Evolutionary conservation across 2,888 invertebrate species (phyloP).

Genomic region (Alentia gelatinosa): DNA sequence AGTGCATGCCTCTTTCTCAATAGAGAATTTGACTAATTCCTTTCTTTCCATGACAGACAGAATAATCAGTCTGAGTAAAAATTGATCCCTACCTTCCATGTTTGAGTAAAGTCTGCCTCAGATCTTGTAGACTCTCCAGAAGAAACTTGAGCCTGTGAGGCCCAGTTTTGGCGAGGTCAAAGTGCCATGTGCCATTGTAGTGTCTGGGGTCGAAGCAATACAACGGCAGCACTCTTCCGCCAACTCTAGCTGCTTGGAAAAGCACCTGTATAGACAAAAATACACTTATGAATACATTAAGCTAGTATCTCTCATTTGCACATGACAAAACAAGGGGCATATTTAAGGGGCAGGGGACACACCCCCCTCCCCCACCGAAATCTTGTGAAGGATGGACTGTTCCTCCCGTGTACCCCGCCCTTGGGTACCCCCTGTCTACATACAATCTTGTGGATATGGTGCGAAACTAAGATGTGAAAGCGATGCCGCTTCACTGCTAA

Average conservation of each 20-base stretch:
- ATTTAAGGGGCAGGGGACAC: too few relatives aligned
- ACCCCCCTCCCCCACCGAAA: too few relatives aligned
- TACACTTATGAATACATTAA: too few relatives aligned
- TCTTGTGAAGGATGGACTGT: too few relatives aligned
- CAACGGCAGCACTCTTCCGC: conserved; percentile 70
- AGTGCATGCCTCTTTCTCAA: too few relatives aligned
- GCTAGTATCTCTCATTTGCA: too few relatives aligned
- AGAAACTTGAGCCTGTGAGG: conserved; percentile 71
- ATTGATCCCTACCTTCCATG: conserved; percentile 68
- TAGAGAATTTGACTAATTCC: not conserved
- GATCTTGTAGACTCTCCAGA: conserved; percentile 70
- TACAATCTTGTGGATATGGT: too few relatives aligned
- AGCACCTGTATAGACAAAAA: conserved; percentile 67
- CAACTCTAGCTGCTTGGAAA: conserved; percentile 71
- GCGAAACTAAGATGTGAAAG: too few relatives aligned
- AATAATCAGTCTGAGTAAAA: not conserved
- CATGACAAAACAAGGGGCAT: too few relatives aligned
- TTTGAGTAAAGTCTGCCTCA: conserved; percentile 67
- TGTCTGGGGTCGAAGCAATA: conserved; percentile 76
- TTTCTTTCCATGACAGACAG: not conserved
- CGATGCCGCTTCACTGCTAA: too few relatives aligned
- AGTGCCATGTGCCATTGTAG: conserved; percentile 71
- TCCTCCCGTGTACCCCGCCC: too few relatives aligned
- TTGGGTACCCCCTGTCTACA: too few relatives aligned
- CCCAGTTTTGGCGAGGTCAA: conserved; percentile 73